Evolutionary conservation across 1,140 invertebrate species (phyloP), one percentile per base, ranked within the genome.

Genomic region (Anastrepha ludens): DNA sequence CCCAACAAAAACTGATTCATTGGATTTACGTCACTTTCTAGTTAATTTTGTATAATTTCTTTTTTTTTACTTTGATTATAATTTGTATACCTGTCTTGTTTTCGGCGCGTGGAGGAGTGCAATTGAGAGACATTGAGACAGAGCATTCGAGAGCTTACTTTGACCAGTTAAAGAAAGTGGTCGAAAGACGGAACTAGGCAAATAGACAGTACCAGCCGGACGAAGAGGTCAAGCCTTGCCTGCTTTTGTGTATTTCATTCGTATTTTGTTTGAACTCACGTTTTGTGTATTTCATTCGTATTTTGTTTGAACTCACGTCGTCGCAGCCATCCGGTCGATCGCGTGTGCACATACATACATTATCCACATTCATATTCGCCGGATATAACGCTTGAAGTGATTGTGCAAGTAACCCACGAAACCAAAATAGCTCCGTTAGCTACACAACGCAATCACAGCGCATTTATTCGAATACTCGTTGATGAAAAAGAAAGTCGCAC

Each of bases 401-500:
- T 81, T 81, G 74, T 81, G 74, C 74, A 81, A 55, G 74, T 47
- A 47, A 11, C 15, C 47, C 13, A 47, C 70, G 50, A 55, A 1
- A 55, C 11, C 50, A 6, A 74, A 47, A 55, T 20, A 81, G 74
- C 74, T 29, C 50, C 13, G 65, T 29, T 9, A 81, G 74, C 44
- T 8, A 29, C 29, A 29, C 29, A 81, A 81, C 74, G 9, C 74
- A 7, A 81, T 20, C 74, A 17, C 50, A 81, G 47, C 47, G 47
- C 44, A 78, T n/a, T 47, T 15, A 81, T 55, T 74, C 67, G 67
- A 74, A 41, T 29, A 41, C 13, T 4, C 70, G 70, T 17, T 39
- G 70, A 55, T 58, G 74, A 81, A 81, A 81, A 81, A 81, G 74
- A 81, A 81, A 81, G 74, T 81, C 74, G 15, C 47, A 55, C 7